Evolutionary conservation across 2,797 vertebrate genomes (phyloP).

Genomic region (Paedocypris micromegethes): DNA sequence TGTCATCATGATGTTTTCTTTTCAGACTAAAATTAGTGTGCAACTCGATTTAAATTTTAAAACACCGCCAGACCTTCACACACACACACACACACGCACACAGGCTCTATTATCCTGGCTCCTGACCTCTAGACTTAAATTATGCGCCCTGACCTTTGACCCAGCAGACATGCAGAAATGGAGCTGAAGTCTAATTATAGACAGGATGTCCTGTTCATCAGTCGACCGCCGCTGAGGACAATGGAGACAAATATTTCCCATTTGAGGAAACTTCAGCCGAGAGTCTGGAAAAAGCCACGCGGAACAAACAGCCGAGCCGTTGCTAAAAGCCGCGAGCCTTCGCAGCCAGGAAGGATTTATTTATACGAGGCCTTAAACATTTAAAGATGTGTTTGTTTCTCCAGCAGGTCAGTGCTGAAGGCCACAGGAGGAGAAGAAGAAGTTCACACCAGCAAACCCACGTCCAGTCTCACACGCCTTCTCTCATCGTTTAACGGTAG

Average conservation of each 20-base stretch:
- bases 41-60: no score
- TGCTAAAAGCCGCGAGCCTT: slow-evolving; percentile 20
- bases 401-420: neutral
- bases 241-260: slow-evolving; percentile 36
- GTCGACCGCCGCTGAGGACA: slow-evolving; percentile 40
- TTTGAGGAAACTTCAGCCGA: slow-evolving; percentile 22
- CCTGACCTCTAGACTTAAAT: slow-evolving; percentile 47
- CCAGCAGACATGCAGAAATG: slow-evolving; percentile 37
- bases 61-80: no score
- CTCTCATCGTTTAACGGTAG: no score
- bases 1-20: no score
- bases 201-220: slow-evolving; percentile 43
- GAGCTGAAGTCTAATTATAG: slow-evolving; percentile 47
- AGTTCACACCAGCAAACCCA: neutral
- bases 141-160: slow-evolving; percentile 44
- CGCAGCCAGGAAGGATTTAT: slow-evolving; percentile 1
- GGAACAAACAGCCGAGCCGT: slow-evolving; percentile 17
- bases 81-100: no score
- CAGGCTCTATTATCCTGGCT: slow-evolving; percentile 44
- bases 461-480: no score
- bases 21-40: no score
- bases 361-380: slow-evolving; percentile 18
- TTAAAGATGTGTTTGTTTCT: slow-evolving; percentile 27
- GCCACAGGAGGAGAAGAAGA: slow-evolving; percentile 3
- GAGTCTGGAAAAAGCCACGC: slow-evolving; percentile 4